Evolutionary conservation across 2,888 invertebrate species (phyloP), one percentile per base, ranked within the genome.

Genomic region (Synergus umbraculus): DNA sequence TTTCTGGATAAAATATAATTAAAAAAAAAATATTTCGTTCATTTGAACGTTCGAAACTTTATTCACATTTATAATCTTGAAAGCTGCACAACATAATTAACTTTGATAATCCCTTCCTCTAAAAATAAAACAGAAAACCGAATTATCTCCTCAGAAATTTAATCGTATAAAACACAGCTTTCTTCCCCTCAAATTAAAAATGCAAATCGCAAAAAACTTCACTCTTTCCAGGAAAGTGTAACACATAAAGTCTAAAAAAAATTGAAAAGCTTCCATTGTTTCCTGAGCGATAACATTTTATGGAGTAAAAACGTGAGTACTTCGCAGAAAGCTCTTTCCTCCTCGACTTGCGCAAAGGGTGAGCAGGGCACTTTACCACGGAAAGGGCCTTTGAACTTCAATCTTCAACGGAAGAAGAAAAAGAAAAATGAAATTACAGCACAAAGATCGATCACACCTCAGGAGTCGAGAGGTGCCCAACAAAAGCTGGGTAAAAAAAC

Each of bases 381-480:
- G 73, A 54, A 37, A 49, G 54, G 73, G 54, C 54, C 54, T 73
- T 73, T 73, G 73, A 73, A 73, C 73, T 73, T 73, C 37, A 54
- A 73, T 10, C 73, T 73, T 73, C 37, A 54, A 73, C n/a, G 73
- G n/a, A 37, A 73, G 54, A 73, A 73, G 54, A 73, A 73, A 73
- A 73, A 73, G 54, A 73, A 73, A 73, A 73, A 73, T 73, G 73
- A 73, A 73, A 73, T 73, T 73, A 54, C 54, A 73, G 54, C 54
- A 73, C n/a, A 73, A 73, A 73, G 54, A 73, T 73, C 73, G 73
- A 73, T 73, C 73, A 73, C 73, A 54, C 73, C 54, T 73, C 29
- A 29, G 15, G 49, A 69, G 69, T 69, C 10, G 73, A 73, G 73
- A 73, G 37, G 73, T 73, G 54, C 37, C 49, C 54, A n/a, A 73